Base-by-base conservation (phyloP, 2,113 vertebrate genomes). In the Hepsetus odoe region DNA sequence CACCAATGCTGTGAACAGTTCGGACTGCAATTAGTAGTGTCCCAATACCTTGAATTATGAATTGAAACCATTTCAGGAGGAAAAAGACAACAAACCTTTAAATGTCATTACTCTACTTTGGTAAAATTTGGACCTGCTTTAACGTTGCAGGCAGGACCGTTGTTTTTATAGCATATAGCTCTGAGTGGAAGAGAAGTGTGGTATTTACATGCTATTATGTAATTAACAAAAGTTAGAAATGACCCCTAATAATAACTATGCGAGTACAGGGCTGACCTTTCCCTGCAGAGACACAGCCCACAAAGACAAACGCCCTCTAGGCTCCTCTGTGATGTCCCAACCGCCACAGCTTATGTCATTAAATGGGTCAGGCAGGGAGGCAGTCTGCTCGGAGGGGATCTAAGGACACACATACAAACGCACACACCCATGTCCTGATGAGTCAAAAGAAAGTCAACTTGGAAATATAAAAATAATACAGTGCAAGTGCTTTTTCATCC, bases 271-370 rank as follows among this genome's bases (percentile, higher is more conserved):
- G 20, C 79, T 72, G 89, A 99, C 98, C 94, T 94, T 97, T 74
- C 97, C 98, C 89, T 98, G 97, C 59, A 99, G 87, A 61, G 97
- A 96, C 24, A 98, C 96, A 0, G 94, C 95, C 98, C 98, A 99
- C 28, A 99, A 90, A 0, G 96, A 98, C 1, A 98, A 89, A 18
- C 86, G 92, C 20, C 96, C 97, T 5, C 90, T 85, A 0, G 96
- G 96, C 81, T 98, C 97, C 0, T 98, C 96, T 0, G 85, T 96
- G 88, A 98, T 86, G 56, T 99, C 97, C 96, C 96, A 98, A 0
- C 97, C 96, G 16, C 98, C 98, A 2, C 95, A 85, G 4, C 95
- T 96, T 86, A 99, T 94, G 88, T 99, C 98, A 65, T 90, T 98
- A 90, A 99, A 98, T 2, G 97, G 96, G 85, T 98, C 97, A 3